Conservation (phyloP, 2,113 vertebrate genomes). For the Aegypius monachus region DNA sequence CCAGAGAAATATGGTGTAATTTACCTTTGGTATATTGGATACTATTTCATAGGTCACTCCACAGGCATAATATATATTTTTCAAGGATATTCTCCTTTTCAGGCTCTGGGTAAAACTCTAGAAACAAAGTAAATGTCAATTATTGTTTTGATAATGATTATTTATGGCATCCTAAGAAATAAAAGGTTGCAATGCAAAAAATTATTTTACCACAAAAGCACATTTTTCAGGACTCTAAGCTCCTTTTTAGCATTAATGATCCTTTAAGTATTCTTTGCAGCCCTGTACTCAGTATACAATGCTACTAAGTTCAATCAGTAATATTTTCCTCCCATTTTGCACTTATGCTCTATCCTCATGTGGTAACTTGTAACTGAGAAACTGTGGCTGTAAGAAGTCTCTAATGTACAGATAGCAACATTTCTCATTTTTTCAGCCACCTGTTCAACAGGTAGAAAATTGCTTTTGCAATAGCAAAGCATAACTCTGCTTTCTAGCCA, state of each 20-base stretch:
- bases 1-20: neutral
- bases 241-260: neutral
- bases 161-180: neutral
- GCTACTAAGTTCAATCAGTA: neutral
- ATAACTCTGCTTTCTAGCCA: neutral
- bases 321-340: neutral
- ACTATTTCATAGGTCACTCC: slow-evolving; percentile 97
- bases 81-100: slow-evolving; percentile 94
- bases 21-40: slow-evolving; percentile 98
- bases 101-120: slow-evolving; percentile 98
- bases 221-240: neutral
- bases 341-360: neutral
- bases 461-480: neutral
- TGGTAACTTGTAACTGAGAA: neutral
- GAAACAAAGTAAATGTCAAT: neutral
- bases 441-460: neutral
- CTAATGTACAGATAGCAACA: neutral
- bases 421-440: neutral
- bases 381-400: neutral
- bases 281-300: neutral
- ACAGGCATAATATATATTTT: slow-evolving; percentile 88
- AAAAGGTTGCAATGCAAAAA: neutral
- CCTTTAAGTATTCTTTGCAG: neutral
- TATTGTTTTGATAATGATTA: neutral
- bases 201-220: neutral